These are phyloP conservation scores for Pachypsylla venusta DNA, from an alignment of 1,140 invertebrate genomes.

Conservation along the genomic window DNA sequence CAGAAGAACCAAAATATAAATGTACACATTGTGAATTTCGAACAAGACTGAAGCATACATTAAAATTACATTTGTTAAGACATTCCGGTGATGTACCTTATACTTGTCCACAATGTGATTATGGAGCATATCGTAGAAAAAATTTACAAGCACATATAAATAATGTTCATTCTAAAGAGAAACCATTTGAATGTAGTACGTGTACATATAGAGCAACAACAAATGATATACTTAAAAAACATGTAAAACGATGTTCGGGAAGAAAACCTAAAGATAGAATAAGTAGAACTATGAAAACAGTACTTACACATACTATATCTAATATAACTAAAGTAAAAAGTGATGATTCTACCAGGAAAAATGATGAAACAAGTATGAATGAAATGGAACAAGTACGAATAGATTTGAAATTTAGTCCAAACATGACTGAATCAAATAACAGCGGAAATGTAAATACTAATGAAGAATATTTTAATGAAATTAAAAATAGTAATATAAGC, in stretches of 20 bases:
- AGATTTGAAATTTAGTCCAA: no score
- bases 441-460: no score
- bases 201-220: conserved; percentile 8
- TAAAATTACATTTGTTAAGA: conserved; percentile 14
- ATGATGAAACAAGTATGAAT: no score
- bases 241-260: conserved; percentile 10
- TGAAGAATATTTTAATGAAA: no score
- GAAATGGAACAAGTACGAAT: no score
- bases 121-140: conserved; percentile 20
- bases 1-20: conserved; percentile 8
- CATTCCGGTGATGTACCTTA: conserved; percentile 19
- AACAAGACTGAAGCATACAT: conserved; percentile 1
- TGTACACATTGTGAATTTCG: conserved; percentile 9
- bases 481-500: no score
- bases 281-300: no score
- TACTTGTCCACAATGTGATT: conserved; percentile 15
- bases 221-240: not conserved
- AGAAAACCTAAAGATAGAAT: no score
- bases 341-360: no score
- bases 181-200: conserved; percentile 38
- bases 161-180: conserved; percentile 41
- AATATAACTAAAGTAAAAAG: no score
- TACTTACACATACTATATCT: no score
- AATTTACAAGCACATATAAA: conserved; percentile 42
- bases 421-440: no score